Conservation (phyloP, 2,113 vertebrate species). For the Columbina picui region DNA sequence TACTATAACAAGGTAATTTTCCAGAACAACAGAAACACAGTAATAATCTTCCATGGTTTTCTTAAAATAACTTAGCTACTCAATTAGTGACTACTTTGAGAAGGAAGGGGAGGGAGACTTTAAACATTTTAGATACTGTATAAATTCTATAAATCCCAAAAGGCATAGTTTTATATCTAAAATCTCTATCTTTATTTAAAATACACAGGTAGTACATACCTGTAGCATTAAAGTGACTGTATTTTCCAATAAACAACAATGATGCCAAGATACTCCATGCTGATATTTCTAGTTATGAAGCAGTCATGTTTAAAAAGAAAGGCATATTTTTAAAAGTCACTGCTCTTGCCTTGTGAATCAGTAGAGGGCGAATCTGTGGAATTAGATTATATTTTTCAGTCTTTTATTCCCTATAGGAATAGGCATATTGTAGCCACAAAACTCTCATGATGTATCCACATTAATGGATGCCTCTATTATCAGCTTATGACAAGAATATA, state of each 20-base stretch:
- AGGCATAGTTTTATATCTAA: neutral
- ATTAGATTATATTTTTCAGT: neutral
- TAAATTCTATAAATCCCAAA: neutral
- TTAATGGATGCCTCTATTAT: neutral
- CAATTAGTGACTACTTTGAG: neutral
- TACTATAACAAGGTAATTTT: slow-evolving; percentile 16
- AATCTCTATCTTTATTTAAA: neutral
- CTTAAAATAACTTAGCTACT: neutral
- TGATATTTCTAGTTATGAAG: neutral
- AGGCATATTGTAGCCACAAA: neutral
- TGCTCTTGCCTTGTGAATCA: neutral
- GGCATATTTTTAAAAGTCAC: neutral
- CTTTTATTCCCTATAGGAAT: neutral
- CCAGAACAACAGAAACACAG: neutral
- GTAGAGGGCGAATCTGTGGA: neutral
- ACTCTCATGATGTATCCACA: neutral
- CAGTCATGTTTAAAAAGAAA: neutral
- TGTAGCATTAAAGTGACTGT: neutral
- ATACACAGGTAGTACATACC: neutral
- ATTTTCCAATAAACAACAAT: neutral
- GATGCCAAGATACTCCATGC: neutral
- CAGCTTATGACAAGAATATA: neutral
- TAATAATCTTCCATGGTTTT: neutral
- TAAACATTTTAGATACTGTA: neutral
- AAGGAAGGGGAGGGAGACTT: neutral